Evolutionary conservation across 2,113 vertebrate species (phyloP).

Genomic region (Carettochelys insculpta): DNA sequence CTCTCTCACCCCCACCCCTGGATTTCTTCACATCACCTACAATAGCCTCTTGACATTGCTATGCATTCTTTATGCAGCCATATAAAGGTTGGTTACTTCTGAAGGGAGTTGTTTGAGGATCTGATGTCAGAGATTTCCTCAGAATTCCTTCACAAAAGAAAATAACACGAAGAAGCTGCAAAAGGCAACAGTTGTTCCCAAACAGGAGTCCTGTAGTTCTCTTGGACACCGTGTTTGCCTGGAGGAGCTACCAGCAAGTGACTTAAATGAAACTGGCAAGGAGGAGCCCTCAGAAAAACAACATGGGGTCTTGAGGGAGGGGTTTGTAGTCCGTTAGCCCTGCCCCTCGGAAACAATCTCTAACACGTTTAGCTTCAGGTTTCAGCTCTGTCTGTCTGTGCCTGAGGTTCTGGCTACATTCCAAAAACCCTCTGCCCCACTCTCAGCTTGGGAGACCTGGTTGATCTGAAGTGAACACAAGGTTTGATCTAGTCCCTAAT

Average conservation of each 20-base stretch:
- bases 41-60: not conserved
- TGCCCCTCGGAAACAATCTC: not conserved
- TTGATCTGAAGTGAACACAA: not conserved
- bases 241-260: not conserved
- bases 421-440: fast-evolving
- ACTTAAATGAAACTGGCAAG: not conserved
- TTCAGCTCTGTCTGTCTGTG: not conserved
- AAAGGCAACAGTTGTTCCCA: not conserved
- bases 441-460: not conserved
- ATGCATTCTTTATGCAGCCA: not conserved
- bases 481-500: not conserved
- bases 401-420: not conserved
- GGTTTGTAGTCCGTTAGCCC: not conserved
- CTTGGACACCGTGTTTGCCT: not conserved
- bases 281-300: not conserved
- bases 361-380: not conserved
- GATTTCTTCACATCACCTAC: not conserved
- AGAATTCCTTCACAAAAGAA: not conserved
- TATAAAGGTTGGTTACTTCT: not conserved
- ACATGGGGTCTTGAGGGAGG: not conserved
- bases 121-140: not conserved
- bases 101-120: not conserved
- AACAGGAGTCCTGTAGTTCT: not conserved
- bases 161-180: not conserved
- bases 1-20: fast-evolving